Percentiles rank a stretch among this genome's conserved stretches.
Evolutionary conservation across 2,113 vertebrate species (phyloP).

Genomic region (Chaetodon trifascialis): DNA sequence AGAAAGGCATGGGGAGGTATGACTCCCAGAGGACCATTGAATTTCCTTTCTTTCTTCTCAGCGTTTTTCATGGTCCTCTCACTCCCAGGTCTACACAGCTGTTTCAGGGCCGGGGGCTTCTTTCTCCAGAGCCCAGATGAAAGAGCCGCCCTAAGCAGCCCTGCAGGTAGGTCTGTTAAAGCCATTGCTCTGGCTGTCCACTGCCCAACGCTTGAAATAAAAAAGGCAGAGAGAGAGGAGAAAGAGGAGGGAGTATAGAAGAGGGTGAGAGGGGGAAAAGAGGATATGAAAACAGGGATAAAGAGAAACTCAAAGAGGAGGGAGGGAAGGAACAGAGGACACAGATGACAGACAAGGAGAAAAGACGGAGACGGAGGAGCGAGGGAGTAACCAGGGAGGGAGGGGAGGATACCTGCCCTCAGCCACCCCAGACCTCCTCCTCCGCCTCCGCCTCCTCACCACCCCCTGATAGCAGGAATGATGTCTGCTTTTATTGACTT

Average conservation of each 20-base stretch:
- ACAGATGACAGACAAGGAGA: constrained; percentile 67
- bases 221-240: constrained; percentile 47
- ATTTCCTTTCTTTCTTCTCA: constrained; percentile 82
- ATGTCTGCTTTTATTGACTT: constrained; percentile 89
- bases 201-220: constrained; percentile 71
- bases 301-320: constrained; percentile 51
- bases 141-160: constrained; percentile 83
- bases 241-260: constrained; percentile 12
- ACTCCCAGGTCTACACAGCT: constrained; percentile 85
- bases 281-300: constrained; percentile 57
- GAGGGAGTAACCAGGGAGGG: constrained; percentile 29
- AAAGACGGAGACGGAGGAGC: constrained; percentile 43
- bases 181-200: constrained; percentile 80
- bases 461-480: constrained; percentile 78
- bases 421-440: constrained; percentile 48
- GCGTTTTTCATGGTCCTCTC: constrained; percentile 80
- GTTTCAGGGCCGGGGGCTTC: constrained; percentile 83
- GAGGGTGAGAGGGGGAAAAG: constrained; percentile 26
- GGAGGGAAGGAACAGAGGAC: constrained; percentile 44
- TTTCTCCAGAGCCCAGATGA: constrained; percentile 86
- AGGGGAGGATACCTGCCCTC: constrained; percentile 54
- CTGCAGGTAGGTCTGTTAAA: constrained; percentile 87
- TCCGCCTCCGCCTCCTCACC: constrained; percentile 44
- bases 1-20: constrained; percentile 58
- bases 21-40: constrained; percentile 80